Conservation (phyloP, 2,113 vertebrate species). For the Chrysochloris asiatica region DNA sequence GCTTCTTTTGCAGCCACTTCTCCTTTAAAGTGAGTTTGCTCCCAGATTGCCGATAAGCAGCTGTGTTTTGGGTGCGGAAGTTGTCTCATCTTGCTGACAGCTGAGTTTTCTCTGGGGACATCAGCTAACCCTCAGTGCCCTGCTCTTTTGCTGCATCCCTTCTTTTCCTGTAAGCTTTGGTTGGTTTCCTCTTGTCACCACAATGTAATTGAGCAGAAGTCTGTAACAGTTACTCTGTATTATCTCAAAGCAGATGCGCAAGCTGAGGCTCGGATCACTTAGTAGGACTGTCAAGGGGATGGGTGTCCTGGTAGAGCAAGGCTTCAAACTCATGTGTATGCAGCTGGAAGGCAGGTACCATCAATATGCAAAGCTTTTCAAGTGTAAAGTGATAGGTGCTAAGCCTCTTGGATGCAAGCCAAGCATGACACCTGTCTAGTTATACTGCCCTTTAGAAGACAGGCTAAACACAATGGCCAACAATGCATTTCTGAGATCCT, state of each 20-base stretch:
- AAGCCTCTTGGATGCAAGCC: neutral
- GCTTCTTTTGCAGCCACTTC: neutral
- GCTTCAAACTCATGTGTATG: neutral
- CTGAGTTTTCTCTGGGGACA: slow-evolving; percentile 46
- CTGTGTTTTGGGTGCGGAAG: neutral
- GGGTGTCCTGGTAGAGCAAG: neutral
- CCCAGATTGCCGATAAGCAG: neutral
- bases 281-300: neutral
- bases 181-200: neutral
- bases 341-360: neutral
- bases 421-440: neutral
- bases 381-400: too few relatives aligned
- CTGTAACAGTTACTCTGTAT: neutral
- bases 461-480: neutral
- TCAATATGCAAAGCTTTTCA: neutral
- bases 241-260: neutral
- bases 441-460: neutral
- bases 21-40: neutral
- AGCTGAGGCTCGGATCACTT: neutral
- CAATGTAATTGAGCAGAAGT: neutral
- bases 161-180: neutral
- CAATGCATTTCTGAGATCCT: neutral
- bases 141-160: neutral
- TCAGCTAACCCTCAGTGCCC: neutral
- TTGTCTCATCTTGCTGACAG: slow-evolving; percentile 14